These are phyloP conservation scores for Myotis planiceps DNA, from an alignment of 2,797 vertebrate genomes.

Conservation along the genomic window DNA sequence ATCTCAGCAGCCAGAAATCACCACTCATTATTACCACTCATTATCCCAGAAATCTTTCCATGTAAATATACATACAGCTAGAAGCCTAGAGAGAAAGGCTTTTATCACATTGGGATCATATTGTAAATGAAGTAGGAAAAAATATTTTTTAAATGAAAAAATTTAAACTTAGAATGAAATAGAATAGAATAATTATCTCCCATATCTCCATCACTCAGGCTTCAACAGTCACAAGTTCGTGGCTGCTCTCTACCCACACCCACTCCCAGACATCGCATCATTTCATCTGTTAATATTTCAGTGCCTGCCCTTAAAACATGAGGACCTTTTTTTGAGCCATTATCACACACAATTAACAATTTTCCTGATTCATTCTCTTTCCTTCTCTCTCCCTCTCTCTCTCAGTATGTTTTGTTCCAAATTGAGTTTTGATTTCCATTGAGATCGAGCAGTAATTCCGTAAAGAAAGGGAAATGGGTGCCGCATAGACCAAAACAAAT, in stretches of 20 bases:
- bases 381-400: neutral
- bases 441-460: neutral
- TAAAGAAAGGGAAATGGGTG: neutral
- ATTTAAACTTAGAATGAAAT: constrained; percentile 19
- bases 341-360: neutral
- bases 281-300: constrained; percentile 25
- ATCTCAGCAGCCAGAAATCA: neutral
- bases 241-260: neutral
- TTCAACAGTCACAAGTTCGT: neutral
- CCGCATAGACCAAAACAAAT: neutral
- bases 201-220: neutral
- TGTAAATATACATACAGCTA: neutral
- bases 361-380: neutral
- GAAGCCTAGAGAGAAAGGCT: neutral
- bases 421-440: neutral
- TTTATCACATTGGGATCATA: neutral
- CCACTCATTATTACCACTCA: neutral
- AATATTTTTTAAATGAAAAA: constrained; percentile 22
- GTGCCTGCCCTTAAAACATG: neutral
- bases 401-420: neutral
- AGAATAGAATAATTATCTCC: neutral
- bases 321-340: neutral
- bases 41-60: neutral
- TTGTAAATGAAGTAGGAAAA: neutral
- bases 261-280: neutral